Evolutionary conservation across 2,888 invertebrate genomes (phyloP), one percentile per base, ranked within the genome.

Genomic region (Pammene aurita): DNA sequence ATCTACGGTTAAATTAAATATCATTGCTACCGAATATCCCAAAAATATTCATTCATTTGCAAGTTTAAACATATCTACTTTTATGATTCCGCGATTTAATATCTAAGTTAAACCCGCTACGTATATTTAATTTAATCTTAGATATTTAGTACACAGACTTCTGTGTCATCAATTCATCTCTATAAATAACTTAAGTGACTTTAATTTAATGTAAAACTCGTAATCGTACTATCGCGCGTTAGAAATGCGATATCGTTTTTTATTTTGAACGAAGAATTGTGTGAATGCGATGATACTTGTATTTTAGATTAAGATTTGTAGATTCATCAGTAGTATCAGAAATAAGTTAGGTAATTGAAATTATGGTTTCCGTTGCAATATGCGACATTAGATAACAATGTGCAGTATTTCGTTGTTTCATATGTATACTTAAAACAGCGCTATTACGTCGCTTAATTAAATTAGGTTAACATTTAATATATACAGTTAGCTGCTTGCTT

Each of bases 1-100:
- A 34, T 65, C 65, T 65, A 55, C 54, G 69, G 69, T 69, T 65
- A 65, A 60, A 65, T 60, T 55, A 60, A 69, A 69, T 65, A 69
- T 44, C 14, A 44, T n/a, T 44, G 52, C 34, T 44, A 16, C 18
- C 13, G 18, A 14, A 9, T 1, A 14, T 38, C 4, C 0, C 13
- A 18, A 38, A 35, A 9, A 9, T 38, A 9, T 38, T 38, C 2
- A 38, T 6, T 9, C 9, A 38, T 38, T 9, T 9, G 7, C 38
- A 57, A 9, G 18, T 57, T 6, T 44, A n/a, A 18, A 54, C 34
- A n/a, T 54, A 5, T 7, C 18, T 58, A 14, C 7, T 16, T 42
- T 57, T 35, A 11, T 16, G 16, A 55, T 44, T 46, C 35, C 18
- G 11, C 14, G 44, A 34, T 11, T 18, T 10, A 42, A 42, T 41